Conservation (phyloP, 2,797 vertebrate genomes). For the Argya squamiceps region DNA sequence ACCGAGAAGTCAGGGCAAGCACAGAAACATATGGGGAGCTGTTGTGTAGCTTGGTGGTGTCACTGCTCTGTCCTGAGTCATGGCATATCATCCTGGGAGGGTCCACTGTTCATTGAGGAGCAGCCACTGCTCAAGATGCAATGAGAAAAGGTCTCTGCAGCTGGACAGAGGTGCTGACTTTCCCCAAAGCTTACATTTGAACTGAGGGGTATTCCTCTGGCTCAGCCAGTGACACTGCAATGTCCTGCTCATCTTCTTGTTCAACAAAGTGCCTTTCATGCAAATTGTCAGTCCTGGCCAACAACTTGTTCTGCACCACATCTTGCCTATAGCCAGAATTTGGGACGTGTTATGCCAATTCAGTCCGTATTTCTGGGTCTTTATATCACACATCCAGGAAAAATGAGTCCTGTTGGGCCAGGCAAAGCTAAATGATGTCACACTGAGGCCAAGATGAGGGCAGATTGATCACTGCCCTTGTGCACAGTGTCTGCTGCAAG, state of each 20-base stretch:
- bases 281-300: neutral
- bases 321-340: neutral
- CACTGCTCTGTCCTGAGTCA: neutral
- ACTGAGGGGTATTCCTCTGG: neutral
- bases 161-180: neutral
- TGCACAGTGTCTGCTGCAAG: neutral
- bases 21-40: neutral
- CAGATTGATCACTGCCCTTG: neutral
- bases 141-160: neutral
- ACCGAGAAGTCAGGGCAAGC: neutral
- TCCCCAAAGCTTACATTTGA: rapidly evolving
- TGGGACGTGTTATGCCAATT: neutral
- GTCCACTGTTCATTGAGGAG: neutral
- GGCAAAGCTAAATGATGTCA: neutral
- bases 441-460: neutral
- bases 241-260: neutral
- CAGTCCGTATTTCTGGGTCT: neutral
- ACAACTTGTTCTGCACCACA: neutral
- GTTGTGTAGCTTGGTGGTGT: neutral
- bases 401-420: neutral
- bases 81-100: rapidly evolving
- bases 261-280: neutral
- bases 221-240: neutral
- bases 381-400: too few relatives aligned
- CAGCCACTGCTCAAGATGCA: neutral